Conservation (phyloP, 2,113 vertebrate genomes). For the Microtus pennsylvanicus region DNA sequence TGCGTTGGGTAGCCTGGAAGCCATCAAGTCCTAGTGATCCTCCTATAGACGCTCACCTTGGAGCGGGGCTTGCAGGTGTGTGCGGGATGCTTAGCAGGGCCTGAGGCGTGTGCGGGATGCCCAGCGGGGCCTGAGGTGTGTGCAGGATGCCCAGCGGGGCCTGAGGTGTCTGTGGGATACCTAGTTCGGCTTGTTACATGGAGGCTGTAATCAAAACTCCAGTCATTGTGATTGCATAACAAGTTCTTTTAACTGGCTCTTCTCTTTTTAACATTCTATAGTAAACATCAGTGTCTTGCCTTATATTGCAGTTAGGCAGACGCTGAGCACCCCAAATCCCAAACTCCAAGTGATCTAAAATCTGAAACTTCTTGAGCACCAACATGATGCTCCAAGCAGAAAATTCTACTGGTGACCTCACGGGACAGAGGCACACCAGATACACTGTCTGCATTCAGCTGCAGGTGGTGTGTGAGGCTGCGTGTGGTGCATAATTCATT, state of each 20-base stretch:
- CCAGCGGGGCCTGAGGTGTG: neutral
- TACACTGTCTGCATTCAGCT: neutral
- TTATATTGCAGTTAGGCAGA: conserved; percentile 6
- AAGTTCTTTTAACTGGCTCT: neutral
- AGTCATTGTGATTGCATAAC: too few relatives aligned
- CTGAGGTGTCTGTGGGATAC: neutral
- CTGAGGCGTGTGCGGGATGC: neutral
- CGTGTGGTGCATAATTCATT: neutral
- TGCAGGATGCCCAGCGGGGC: neutral
- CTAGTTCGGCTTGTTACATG: neutral
- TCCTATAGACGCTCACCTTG: neutral
- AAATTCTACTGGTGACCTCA: neutral
- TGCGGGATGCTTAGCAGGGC: too few relatives aligned
- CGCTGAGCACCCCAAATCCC: neutral
- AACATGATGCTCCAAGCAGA: neutral
- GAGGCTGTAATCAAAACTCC: neutral
- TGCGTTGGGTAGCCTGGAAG: neutral
- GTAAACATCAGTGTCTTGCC: neutral
- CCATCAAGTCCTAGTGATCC: neutral
- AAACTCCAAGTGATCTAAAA: neutral
- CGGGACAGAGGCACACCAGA: neutral
- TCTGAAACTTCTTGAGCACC: neutral
- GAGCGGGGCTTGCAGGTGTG: neutral
- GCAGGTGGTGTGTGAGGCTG: neutral
- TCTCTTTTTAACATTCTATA: conserved; percentile 10